Conservation (phyloP, 1,140 invertebrate genomes). For the Colletes latitarsis region DNA sequence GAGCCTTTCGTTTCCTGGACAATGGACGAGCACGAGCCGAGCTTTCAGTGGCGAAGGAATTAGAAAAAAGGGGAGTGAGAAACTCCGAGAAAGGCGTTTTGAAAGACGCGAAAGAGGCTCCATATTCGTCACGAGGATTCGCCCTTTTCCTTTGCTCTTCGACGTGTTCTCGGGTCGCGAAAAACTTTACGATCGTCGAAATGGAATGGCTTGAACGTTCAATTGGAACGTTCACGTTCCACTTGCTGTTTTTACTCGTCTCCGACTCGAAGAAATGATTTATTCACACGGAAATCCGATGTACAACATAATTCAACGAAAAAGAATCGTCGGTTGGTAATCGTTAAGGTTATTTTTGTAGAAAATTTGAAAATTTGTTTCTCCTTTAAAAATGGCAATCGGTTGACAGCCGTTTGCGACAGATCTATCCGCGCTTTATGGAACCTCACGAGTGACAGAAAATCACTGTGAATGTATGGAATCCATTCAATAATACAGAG, state of each 20-base stretch:
- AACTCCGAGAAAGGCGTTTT: conserved; percentile 2
- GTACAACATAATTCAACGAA: too few relatives aligned
- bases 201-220: neutral
- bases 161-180: neutral
- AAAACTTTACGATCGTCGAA: conserved; percentile 21
- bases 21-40: conserved; percentile 25
- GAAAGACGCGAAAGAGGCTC: conserved; percentile 7
- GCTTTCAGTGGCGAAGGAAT: neutral
- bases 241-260: neutral
- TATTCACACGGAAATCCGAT: neutral
- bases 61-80: neutral
- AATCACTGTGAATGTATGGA: too few relatives aligned
- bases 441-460: too few relatives aligned
- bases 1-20: conserved; percentile 23
- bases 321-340: too few relatives aligned
- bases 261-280: neutral
- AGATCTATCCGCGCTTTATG: too few relatives aligned
- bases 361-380: too few relatives aligned
- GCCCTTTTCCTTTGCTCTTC: conserved; percentile 6
- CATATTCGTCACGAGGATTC: conserved; percentile 34
- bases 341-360: too few relatives aligned
- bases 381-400: too few relatives aligned
- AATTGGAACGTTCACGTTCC: neutral
- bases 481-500: too few relatives aligned
- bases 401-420: too few relatives aligned